Evolutionary conservation across 2,888 invertebrate species (phyloP).

Genomic region (Asteroscopus sphinx): DNA sequence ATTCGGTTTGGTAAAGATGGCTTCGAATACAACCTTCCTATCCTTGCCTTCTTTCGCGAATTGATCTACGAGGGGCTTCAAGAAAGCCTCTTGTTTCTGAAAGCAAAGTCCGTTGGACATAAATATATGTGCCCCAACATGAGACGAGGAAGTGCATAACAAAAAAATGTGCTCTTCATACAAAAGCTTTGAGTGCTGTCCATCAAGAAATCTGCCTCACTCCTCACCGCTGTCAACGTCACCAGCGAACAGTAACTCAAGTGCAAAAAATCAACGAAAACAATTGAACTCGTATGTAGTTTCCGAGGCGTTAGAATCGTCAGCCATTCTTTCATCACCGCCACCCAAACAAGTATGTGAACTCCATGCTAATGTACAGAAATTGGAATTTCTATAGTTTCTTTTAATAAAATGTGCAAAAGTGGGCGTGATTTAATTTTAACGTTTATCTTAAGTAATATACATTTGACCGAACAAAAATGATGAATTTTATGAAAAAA

Average conservation of each 20-base stretch:
- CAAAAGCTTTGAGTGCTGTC: conserved; percentile 84
- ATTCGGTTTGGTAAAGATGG: conserved; percentile 98
- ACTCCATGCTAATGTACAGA: conserved; percentile 87
- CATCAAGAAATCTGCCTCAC: conserved; percentile 71
- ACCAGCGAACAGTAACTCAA: conserved; percentile 67
- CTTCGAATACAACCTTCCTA: conserved; percentile 97
- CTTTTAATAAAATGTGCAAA: conserved; percentile 69
- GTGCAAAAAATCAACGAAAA: conserved; percentile 80
- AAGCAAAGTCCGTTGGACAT: conserved; percentile 50
- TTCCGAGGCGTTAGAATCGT: conserved; percentile 85
- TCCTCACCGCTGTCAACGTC: conserved; percentile 73
- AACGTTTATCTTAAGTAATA: conserved; percentile 56
- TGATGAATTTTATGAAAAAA: conserved; percentile 61
- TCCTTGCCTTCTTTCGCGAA: conserved; percentile 98
- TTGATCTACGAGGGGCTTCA: conserved; percentile 98
- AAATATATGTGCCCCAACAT: conserved; percentile 38
- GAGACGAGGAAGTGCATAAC: conserved; percentile 71
- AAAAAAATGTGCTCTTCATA: conserved; percentile 85
- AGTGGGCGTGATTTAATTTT: conserved; percentile 63
- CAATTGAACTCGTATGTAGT: conserved; percentile 72
- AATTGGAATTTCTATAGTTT: conserved; percentile 78
- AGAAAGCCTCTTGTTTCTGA: conserved; percentile 98
- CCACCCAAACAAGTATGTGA: conserved; percentile 73
- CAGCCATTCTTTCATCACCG: conserved; percentile 78
- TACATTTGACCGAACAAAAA: conserved; percentile 69